Conservation (phyloP, 2,888 invertebrate species). For the Pterostichus madidus region DNA sequence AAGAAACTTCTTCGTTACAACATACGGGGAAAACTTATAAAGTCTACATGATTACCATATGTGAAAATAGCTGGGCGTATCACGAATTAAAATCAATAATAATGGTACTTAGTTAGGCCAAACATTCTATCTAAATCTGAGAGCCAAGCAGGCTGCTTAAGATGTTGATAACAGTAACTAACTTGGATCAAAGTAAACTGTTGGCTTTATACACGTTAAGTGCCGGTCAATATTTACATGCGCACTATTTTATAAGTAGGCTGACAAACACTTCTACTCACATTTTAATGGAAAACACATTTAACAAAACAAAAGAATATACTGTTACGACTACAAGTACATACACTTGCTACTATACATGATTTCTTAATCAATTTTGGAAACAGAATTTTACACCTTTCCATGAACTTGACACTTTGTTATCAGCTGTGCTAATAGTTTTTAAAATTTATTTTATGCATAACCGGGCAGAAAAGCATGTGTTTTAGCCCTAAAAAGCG, state of each 20-base stretch:
- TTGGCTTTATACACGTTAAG: constrained; percentile 7
- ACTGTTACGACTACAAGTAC: neutral
- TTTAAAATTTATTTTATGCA: no score
- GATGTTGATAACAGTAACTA: constrained; percentile 60
- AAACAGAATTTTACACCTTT: no score
- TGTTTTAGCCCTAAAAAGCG: no score
- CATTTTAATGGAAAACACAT: no score
- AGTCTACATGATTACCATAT: constrained; percentile 13
- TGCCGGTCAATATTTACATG: constrained; percentile 55
- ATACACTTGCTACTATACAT: no score
- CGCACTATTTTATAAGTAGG: constrained; percentile 49
- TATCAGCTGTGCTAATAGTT: no score
- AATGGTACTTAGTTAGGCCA: constrained; percentile 50
- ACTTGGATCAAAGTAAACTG: constrained; percentile 21
- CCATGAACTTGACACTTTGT: no score
- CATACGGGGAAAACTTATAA: neutral
- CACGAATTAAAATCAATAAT: constrained; percentile 59
- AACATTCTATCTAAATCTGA: constrained; percentile 42
- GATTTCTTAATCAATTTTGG: no score
- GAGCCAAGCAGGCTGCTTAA: constrained; percentile 29
- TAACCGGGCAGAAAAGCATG: no score
- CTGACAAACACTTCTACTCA: no score
- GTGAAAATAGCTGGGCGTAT: constrained; percentile 44
- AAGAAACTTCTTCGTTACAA: neutral
- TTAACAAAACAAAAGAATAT: neutral